Evolutionary conservation across 1,140 invertebrate genomes (phyloP).

Genomic region (Phymastichus coffea): DNA sequence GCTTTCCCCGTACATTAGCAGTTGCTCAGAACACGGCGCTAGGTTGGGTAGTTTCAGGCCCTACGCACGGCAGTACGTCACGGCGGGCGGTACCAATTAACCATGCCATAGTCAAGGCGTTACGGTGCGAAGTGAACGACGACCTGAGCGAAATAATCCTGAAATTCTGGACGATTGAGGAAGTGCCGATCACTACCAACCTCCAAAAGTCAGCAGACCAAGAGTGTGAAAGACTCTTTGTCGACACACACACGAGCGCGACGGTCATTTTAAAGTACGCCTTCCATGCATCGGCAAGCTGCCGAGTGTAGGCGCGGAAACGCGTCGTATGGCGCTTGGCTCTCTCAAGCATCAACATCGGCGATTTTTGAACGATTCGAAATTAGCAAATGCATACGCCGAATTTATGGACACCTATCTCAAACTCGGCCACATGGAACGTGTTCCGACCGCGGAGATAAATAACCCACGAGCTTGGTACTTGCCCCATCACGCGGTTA

Average conservation of each 20-base stretch:
- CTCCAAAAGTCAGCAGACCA: conserved; percentile 14
- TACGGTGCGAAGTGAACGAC: not conserved
- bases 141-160: not conserved
- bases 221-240: conserved; percentile 16
- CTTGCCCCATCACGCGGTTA: conserved; percentile 30
- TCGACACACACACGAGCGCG: conserved; percentile 2
- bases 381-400: conserved; percentile 26
- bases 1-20: not conserved
- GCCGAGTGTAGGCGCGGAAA: not conserved
- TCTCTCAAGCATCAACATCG: conserved; percentile 19
- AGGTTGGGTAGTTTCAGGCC: conserved; percentile 36
- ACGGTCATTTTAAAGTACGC: conserved; percentile 10
- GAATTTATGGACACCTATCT: conserved; percentile 36
- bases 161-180: conserved; percentile 24
- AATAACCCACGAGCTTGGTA: not conserved
- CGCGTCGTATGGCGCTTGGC: not conserved
- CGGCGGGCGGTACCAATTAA: not conserved
- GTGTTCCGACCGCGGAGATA: not conserved
- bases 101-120: too few relatives aligned
- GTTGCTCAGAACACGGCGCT: conserved; percentile 37
- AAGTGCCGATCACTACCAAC: not conserved
- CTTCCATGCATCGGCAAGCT: conserved; percentile 6
- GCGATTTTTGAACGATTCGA: conserved; percentile 20
- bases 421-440: conserved; percentile 32
- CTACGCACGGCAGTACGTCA: not conserved